phyloP scores from a whole-genome alignment of 2,888 invertebrate species.

The Rapana venosa region DNA sequence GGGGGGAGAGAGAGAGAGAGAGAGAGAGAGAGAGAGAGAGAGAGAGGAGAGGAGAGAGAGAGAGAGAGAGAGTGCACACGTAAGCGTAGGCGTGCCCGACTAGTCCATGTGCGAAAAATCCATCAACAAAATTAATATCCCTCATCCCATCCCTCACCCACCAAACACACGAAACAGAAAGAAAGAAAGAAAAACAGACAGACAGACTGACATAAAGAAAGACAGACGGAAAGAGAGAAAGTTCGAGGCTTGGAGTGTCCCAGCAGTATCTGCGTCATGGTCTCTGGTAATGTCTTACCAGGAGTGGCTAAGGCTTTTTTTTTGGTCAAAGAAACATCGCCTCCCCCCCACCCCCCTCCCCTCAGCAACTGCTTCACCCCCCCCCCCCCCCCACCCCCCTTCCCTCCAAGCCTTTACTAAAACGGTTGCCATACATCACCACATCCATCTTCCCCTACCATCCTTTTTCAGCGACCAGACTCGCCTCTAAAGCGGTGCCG shows the following conservation, averaged over 20 bases:
- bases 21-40: slow-evolving; percentile 17
- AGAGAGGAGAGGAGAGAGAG: not conserved
- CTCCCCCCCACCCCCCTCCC: too few species aligned
- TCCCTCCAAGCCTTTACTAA: not conserved
- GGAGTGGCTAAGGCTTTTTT: not conserved
- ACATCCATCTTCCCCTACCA: too few species aligned
- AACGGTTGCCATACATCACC: too few species aligned
- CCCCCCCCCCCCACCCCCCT: not conserved
- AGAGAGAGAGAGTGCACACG: not conserved
- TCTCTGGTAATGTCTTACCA: not conserved
- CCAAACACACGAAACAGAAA: not conserved
- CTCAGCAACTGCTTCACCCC: not conserved
- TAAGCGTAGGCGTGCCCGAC: not conserved
- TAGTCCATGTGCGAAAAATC: too few species aligned
- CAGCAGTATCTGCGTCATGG: not conserved
- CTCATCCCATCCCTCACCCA: not conserved
- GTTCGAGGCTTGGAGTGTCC: not conserved
- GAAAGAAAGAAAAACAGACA: not conserved
- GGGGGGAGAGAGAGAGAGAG: not conserved
- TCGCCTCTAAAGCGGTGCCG: not conserved
- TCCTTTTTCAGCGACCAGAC: not conserved
- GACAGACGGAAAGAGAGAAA: not conserved
- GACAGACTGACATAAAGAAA: not conserved
- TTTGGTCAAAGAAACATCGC: too few species aligned
- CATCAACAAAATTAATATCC: too few species aligned